These are phyloP conservation scores for Ranitomeya variabilis DNA, from an alignment of 2,113 vertebrate species.

Conservation along the genomic window DNA sequence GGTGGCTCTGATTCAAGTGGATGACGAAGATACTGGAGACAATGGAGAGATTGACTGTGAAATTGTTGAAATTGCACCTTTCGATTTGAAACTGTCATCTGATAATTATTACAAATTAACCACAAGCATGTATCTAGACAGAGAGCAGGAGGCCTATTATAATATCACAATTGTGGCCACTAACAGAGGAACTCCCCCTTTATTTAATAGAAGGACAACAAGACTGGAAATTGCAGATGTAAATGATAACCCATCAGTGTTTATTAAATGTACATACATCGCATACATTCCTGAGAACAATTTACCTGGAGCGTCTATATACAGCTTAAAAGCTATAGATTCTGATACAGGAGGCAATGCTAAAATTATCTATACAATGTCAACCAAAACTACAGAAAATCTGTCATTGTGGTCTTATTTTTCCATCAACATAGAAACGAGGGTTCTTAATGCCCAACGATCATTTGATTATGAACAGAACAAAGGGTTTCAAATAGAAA, in stretches of 20 bases:
- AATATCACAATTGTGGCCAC: slow-evolving; percentile 75
- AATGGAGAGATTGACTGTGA: slow-evolving; percentile 64
- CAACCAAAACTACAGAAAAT: slow-evolving; percentile 63
- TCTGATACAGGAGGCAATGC: slow-evolving; percentile 46
- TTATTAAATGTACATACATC: slow-evolving; percentile 76
- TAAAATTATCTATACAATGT: slow-evolving; percentile 59
- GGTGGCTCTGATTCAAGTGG: slow-evolving; percentile 66
- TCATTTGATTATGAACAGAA: slow-evolving; percentile 11
- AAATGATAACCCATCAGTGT: slow-evolving; percentile 76
- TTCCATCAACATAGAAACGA: slow-evolving; percentile 58
- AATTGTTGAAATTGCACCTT: slow-evolving; percentile 60
- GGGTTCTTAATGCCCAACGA: slow-evolving; percentile 58
- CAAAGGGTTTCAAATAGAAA: neutral
- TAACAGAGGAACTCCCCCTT: slow-evolving; percentile 57
- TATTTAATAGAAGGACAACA: slow-evolving; percentile 61
- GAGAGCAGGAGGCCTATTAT: slow-evolving; percentile 71
- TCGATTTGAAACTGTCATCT: slow-evolving; percentile 67
- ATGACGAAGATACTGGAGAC: slow-evolving; percentile 66
- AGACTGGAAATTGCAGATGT: slow-evolving; percentile 74
- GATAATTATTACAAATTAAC: slow-evolving; percentile 77
- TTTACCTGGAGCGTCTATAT: slow-evolving; percentile 47
- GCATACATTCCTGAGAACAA: slow-evolving; percentile 85
- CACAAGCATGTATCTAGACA: slow-evolving; percentile 71
- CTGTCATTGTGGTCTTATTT: slow-evolving; percentile 68
- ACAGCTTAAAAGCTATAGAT: slow-evolving; percentile 56